Evolutionary conservation across 2,113 vertebrate genomes (phyloP).

Genomic region (Ascaphus truei): DNA sequence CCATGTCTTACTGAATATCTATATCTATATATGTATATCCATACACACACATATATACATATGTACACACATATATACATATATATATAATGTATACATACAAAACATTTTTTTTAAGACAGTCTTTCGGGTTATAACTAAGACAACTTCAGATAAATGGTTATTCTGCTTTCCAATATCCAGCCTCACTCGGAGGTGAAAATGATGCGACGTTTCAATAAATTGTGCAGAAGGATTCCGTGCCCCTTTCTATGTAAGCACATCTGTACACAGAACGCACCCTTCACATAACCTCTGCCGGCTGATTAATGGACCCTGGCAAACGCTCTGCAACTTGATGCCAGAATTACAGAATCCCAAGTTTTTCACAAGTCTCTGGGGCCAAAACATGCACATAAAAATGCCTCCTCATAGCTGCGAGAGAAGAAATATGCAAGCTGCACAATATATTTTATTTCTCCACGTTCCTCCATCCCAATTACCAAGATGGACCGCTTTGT

Average conservation of each 20-base stretch:
- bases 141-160: constrained; percentile 3
- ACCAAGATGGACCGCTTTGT: not conserved
- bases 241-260: constrained; percentile 38
- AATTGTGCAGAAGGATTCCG: constrained; percentile 17
- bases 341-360: constrained; percentile 45
- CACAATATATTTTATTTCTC: not conserved
- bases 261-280: constrained; percentile 24
- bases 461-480: not conserved
- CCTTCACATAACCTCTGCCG: constrained; percentile 37
- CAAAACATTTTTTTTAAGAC: too few relatives aligned
- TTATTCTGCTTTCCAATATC: not conserved
- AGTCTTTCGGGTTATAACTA: constrained; percentile 13
- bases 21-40: not conserved
- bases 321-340: constrained; percentile 26
- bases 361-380: constrained; percentile 39
- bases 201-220: constrained; percentile 38
- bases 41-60: too few relatives aligned
- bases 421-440: constrained; percentile 9
- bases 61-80: too few relatives aligned
- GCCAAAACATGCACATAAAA: constrained; percentile 32
- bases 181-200: constrained; percentile 6
- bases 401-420: not conserved
- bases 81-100: too few relatives aligned
- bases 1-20: not conserved
- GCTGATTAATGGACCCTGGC: constrained; percentile 48